Evolutionary conservation across 2,888 invertebrate species (phyloP).

Genomic region (Odontothrips loti): DNA sequence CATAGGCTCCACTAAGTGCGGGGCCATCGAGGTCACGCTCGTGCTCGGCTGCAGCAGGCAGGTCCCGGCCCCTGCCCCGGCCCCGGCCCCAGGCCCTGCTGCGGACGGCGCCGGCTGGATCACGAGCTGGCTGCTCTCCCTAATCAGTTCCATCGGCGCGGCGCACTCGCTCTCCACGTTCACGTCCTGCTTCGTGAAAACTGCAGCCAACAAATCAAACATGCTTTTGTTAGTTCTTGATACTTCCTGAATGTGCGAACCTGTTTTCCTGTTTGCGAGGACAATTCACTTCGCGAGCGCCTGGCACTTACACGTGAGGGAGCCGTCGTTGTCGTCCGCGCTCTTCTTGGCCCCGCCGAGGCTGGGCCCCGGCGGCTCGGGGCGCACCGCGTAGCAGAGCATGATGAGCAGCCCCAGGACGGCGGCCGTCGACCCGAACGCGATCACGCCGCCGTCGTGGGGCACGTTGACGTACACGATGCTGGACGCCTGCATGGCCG

Average conservation of each 20-base stretch:
- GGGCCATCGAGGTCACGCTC: no score
- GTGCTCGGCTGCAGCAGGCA: no score
- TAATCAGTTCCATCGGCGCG: conserved; percentile 42
- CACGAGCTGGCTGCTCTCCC: background rate
- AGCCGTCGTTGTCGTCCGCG: background rate
- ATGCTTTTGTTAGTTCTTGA: no score
- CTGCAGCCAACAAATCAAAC: no score
- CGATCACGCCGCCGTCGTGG: conserved; percentile 57
- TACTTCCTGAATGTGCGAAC: no score
- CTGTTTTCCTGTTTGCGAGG: no score
- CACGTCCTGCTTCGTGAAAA: conserved; percentile 60
- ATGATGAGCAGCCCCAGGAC: conserved; percentile 59
- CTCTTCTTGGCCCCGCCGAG: background rate
- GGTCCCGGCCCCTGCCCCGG: background rate
- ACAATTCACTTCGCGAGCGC: no score
- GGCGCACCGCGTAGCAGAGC: conserved; percentile 54
- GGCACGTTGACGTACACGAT: conserved; percentile 60
- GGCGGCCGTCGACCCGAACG: conserved; percentile 69
- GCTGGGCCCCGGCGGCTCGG: background rate
- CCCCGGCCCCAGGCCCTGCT: conserved; percentile 2
- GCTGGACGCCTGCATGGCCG: conserved; percentile 58
- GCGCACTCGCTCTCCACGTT: conserved; percentile 62
- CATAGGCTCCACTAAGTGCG: background rate
- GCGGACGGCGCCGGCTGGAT: background rate
- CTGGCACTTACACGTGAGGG: background rate